phyloP scores from a whole-genome alignment of 2,888 invertebrate genomes.

The Microchrysa polita region DNA sequence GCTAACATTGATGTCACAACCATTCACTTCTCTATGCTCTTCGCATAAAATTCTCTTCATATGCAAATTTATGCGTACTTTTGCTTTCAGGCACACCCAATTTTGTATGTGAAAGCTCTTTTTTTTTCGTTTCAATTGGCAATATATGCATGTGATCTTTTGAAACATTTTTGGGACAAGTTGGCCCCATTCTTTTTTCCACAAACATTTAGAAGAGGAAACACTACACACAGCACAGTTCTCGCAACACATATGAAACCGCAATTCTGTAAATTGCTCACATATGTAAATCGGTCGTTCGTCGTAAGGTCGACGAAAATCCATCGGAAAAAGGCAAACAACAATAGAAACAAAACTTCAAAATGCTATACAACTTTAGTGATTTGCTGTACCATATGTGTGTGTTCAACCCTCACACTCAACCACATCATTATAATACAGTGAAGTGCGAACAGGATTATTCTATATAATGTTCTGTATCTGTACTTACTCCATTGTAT shows the following conservation, averaged over 20 bases:
- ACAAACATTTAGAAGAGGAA: too few relatives aligned
- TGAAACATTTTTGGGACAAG: too few relatives aligned
- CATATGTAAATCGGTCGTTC: slow-evolving; percentile 32
- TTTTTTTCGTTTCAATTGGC: background rate
- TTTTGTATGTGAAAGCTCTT: background rate
- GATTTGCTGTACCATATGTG: too few relatives aligned
- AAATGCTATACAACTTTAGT: background rate
- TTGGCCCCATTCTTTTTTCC: too few relatives aligned
- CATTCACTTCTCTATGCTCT: slow-evolving; percentile 15
- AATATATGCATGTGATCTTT: too few relatives aligned
- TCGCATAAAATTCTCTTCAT: slow-evolving; percentile 35
- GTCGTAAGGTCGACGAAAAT: background rate
- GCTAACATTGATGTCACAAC: slow-evolving; percentile 26
- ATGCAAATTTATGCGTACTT: slow-evolving; percentile 38
- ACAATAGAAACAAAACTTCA: slow-evolving; percentile 31
- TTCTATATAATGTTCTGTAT: background rate
- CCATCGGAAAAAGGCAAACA: slow-evolving; percentile 19
- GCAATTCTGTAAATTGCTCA: slow-evolving; percentile 38
- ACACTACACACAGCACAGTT: slow-evolving; percentile 32
- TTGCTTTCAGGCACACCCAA: slow-evolving; percentile 12
- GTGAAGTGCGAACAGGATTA: background rate
- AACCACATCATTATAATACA: background rate
- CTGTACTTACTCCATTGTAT: background rate
- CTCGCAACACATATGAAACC: slow-evolving; percentile 15
- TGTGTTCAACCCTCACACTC: background rate